A percentile compares a stretch with the other conserved stretches of the same genome.
phyloP scores from a whole-genome alignment of 37 sponge, comb jelly and placozoan species.

The Tethya wilhelma region DNA sequence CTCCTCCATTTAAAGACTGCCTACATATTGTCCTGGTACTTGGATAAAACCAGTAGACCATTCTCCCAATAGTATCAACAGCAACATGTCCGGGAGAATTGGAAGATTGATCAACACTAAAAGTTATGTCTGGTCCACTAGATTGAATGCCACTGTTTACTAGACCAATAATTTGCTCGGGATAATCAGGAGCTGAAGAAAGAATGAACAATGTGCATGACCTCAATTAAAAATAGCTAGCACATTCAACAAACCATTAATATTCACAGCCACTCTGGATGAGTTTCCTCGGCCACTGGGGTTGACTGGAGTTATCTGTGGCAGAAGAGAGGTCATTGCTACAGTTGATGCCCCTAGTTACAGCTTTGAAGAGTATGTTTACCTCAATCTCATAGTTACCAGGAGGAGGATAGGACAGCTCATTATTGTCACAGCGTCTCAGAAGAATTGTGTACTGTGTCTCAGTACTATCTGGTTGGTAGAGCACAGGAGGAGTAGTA shows the following conservation, averaged over 20 bases:
- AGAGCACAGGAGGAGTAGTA: not conserved
- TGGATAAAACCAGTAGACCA: conserved; percentile 31
- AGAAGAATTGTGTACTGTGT: not conserved
- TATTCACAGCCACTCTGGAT: too few species aligned
- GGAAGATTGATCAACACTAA: not conserved
- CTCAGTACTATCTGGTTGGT: not conserved
- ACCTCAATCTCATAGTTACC: not conserved
- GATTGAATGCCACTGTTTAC: not conserved
- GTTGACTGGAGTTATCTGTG: too few species aligned
- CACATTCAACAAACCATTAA: conserved; percentile 1
- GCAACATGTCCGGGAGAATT: conserved; percentile 14
- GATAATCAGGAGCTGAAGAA: conserved; percentile 22
- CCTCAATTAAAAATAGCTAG: not conserved
- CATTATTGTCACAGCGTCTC: not conserved
- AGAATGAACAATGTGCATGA: not conserved
- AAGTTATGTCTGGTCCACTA: not conserved
- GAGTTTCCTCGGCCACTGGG: too few species aligned
- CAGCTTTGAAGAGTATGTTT: not conserved
- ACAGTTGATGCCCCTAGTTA: not conserved
- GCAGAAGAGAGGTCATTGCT: not conserved
- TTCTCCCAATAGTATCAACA: conserved; percentile 30
- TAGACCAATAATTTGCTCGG: conserved; percentile 28
- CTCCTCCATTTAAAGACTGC: conserved; percentile 12
- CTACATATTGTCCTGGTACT: not conserved
- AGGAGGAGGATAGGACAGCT: not conserved